Evolutionary conservation across 2,113 vertebrate species (phyloP).

Genomic region (Ciconia stormi): DNA sequence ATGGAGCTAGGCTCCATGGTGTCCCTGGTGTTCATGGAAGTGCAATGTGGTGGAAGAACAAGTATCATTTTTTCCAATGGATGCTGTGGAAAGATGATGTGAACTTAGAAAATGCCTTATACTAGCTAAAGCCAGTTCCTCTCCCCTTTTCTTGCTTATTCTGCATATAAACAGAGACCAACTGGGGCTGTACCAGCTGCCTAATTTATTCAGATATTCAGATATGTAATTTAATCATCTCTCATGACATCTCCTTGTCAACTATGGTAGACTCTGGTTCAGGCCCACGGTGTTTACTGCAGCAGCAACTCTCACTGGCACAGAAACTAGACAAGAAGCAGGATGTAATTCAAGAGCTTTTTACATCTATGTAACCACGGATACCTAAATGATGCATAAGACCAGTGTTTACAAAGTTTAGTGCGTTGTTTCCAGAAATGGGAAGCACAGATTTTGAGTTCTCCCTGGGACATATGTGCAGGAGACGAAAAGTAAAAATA

Average conservation of each 20-base stretch:
- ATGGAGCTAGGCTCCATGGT: background rate
- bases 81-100: background rate
- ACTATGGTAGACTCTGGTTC: background rate
- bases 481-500: background rate
- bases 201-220: conserved; percentile 6
- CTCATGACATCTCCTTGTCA: background rate
- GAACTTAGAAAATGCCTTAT: background rate
- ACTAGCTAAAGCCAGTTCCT: background rate
- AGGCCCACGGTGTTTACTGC: background rate
- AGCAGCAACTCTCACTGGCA: background rate
- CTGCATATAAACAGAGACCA: background rate
- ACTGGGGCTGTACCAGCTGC: background rate
- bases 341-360: background rate
- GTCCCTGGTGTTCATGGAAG: background rate
- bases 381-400: background rate
- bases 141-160: background rate
- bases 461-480: background rate
- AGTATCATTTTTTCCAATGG: background rate
- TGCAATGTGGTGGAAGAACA: background rate
- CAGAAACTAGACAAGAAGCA: background rate
- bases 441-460: background rate
- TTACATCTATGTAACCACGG: background rate
- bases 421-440: background rate
- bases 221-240: background rate
- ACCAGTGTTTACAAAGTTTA: conserved; percentile 9